Conservation (phyloP, 2,888 invertebrate genomes). For the Ferdinandea cuprea region DNA sequence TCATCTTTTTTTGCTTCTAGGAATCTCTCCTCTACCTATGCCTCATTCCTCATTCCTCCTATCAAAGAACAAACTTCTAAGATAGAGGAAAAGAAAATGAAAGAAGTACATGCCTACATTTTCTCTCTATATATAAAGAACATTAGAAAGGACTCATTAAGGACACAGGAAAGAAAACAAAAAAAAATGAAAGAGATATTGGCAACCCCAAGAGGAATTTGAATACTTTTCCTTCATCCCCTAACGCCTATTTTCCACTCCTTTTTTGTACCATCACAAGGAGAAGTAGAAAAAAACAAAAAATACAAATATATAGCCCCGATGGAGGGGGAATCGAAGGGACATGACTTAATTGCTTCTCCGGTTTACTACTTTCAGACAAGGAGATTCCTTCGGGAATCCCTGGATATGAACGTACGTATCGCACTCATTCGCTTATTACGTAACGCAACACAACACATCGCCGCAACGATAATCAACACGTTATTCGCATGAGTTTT, state of each 20-base stretch:
- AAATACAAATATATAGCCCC: neutral
- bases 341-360: conserved; percentile 68
- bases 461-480: conserved; percentile 57
- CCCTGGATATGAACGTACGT: conserved; percentile 5
- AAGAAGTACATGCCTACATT: conserved; percentile 13
- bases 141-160: conserved; percentile 73
- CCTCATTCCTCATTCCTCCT: no score
- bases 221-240: conserved; percentile 48
- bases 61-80: conserved; percentile 38
- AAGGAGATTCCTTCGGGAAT: conserved; percentile 51
- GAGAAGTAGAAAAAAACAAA: conserved; percentile 1
- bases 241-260: conserved; percentile 40
- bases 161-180: conserved; percentile 41
- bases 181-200: conserved; percentile 54
- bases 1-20: conserved; percentile 36
- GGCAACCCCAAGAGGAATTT: conserved; percentile 71
- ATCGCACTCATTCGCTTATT: conserved; percentile 6
- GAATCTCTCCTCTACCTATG: conserved; percentile 4
- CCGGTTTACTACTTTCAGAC: conserved; percentile 32
- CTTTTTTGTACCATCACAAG: conserved; percentile 20
- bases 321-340: conserved; percentile 28
- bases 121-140: conserved; percentile 21
- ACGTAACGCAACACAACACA: conserved; percentile 32
- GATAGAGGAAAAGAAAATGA: conserved; percentile 25
- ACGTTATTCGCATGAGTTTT: conserved; percentile 57